These are phyloP conservation scores for Meandrina meandrites DNA, from an alignment of 92 coral and sea anemone species.

Conservation along the genomic window DNA sequence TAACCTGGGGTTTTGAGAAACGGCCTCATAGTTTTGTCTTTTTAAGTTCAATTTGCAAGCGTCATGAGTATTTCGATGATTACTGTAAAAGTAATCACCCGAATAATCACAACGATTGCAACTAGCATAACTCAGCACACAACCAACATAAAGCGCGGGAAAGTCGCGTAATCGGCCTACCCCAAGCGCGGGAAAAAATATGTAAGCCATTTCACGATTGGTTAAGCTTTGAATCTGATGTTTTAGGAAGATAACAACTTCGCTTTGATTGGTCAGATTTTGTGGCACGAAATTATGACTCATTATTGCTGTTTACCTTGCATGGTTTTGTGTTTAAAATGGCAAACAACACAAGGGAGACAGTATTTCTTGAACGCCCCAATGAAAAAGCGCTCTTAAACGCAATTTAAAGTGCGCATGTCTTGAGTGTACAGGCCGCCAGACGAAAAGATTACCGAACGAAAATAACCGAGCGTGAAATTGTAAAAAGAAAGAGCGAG, in stretches of 20 bases:
- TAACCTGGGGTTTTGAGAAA: conserved; percentile 52
- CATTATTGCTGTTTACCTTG: no score
- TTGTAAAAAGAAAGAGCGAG: no score
- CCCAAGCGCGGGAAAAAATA: no score
- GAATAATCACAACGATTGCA: neutral
- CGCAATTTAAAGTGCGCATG: neutral
- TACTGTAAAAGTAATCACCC: neutral
- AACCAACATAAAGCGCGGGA: neutral
- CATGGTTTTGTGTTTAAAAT: no score
- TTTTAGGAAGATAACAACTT: neutral
- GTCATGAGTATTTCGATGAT: neutral
- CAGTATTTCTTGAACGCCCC: no score
- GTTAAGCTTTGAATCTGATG: no score
- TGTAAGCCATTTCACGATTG: neutral
- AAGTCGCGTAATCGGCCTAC: neutral
- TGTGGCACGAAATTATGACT: no score
- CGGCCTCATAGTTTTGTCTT: neutral
- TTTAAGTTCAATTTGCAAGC: neutral
- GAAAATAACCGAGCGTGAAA: no score
- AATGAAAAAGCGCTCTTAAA: neutral
- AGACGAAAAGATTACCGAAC: neutral
- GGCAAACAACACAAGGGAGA: no score
- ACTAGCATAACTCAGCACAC: neutral
- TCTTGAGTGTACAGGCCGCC: neutral
- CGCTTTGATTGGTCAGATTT: neutral